A percentile compares a stretch with the other conserved stretches of the same genome.
Evolutionary conservation across 2,888 invertebrate species (phyloP).

Genomic region (Agapostemon virescens): DNA sequence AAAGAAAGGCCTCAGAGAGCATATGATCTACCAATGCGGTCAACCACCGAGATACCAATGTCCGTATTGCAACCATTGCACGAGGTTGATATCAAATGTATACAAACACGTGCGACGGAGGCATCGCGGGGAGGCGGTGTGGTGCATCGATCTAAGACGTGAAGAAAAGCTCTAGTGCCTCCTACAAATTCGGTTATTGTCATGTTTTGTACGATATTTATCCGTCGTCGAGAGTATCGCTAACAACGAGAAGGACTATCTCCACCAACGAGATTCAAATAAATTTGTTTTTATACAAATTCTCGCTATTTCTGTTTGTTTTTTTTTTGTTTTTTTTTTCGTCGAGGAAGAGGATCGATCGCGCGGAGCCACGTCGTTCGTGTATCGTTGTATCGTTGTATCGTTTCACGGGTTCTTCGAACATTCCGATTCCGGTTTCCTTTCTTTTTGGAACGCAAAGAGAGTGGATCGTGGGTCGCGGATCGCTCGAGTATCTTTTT

Average conservation of each 20-base stretch:
- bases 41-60: slow-evolving; percentile 65
- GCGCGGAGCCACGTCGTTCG: neutral
- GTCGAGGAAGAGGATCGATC: neutral
- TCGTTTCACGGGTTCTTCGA: neutral
- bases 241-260: neutral
- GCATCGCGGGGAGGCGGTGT: slow-evolving; percentile 68
- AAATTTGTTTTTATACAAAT: neutral
- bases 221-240: neutral
- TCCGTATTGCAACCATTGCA: slow-evolving; percentile 55
- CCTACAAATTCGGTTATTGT: neutral
- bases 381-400: neutral
- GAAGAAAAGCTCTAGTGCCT: neutral
- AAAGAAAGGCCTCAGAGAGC: slow-evolving; percentile 55
- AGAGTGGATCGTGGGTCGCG: neutral
- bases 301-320: neutral
- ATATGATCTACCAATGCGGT: slow-evolving; percentile 67
- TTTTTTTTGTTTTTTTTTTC: neutral
- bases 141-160: slow-evolving; percentile 30
- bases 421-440: neutral
- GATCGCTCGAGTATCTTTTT: neutral
- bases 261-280: neutral
- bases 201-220: neutral
- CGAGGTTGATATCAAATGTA: slow-evolving; percentile 72
- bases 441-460: slow-evolving; percentile 14
- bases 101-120: slow-evolving; percentile 72